These are phyloP conservation scores for Omphaloscelis lunosa DNA, from an alignment of 2,888 invertebrate species.

Conservation along the genomic window DNA sequence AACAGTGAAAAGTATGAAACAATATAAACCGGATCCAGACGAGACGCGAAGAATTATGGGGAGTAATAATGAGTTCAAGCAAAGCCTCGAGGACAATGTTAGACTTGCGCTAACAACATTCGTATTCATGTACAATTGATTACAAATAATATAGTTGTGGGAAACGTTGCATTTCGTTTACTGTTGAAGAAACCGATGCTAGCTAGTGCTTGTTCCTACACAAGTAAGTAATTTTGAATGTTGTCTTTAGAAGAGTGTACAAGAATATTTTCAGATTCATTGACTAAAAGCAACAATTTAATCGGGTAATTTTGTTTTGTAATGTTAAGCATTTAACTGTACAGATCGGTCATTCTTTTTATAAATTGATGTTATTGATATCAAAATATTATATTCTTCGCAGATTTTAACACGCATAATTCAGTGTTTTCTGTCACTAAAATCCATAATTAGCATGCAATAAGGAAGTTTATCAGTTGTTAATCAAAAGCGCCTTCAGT, in stretches of 20 bases:
- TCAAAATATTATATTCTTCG: conserved; percentile 15
- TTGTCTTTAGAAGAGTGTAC: background rate
- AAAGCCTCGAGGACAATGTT: conserved; percentile 67
- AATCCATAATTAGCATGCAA: conserved; percentile 62
- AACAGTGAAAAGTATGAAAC: conserved; percentile 76
- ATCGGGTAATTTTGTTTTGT: background rate
- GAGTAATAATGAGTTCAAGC: conserved; percentile 73
- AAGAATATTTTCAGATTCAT: background rate
- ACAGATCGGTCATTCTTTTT: conserved; percentile 34
- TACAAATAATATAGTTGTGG: conserved; percentile 44
- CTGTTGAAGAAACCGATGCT: conserved; percentile 6
- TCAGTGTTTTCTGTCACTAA: conserved; percentile 50
- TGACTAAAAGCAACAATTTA: background rate
- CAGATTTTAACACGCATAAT: conserved; percentile 41
- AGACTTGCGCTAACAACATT: conserved; percentile 60
- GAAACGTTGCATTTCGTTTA: conserved; percentile 15
- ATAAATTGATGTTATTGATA: conserved; percentile 26
- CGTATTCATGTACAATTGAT: conserved; percentile 60
- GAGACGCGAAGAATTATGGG: conserved; percentile 65
- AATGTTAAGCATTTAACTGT: background rate
- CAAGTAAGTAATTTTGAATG: conserved; percentile 2
- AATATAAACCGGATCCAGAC: conserved; percentile 75
- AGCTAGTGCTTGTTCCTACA: too few relatives aligned
- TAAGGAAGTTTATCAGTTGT: conserved; percentile 66
- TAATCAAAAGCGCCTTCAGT: conserved; percentile 65